Conservation (phyloP, 2,888 invertebrate genomes). For the Cantharis flavilabris region DNA sequence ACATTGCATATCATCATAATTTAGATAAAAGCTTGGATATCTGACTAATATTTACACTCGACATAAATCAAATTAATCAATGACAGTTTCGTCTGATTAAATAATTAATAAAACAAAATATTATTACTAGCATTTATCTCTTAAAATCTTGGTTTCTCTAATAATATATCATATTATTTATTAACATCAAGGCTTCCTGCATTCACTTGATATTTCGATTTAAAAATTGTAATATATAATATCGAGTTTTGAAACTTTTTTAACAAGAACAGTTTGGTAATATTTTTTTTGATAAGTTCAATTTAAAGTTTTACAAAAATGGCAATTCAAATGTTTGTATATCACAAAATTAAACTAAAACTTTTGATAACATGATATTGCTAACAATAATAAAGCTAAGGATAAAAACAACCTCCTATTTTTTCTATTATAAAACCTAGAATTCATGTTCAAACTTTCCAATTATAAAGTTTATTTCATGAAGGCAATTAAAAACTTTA, state of each 20-base stretch:
- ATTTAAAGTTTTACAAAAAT: background rate
- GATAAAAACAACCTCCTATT: background rate
- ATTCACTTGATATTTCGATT: background rate
- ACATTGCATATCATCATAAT: slow-evolving; percentile 18
- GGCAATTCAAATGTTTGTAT: background rate
- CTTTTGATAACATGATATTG: background rate
- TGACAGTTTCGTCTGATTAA: slow-evolving; percentile 22
- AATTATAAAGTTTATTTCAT: background rate
- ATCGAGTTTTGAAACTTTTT: background rate
- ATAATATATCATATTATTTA: background rate
- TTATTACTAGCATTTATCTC: slow-evolving; percentile 14
- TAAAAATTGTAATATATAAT: background rate
- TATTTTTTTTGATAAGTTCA: background rate
- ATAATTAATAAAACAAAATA: slow-evolving; percentile 26
- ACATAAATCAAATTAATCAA: slow-evolving; percentile 27
- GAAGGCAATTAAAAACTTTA: background rate
- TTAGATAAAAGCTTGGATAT: slow-evolving; percentile 23
- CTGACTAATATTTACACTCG: slow-evolving; percentile 20
- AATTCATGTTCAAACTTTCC: background rate
- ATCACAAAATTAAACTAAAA: background rate
- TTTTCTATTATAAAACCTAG: background rate
- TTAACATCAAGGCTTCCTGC: background rate
- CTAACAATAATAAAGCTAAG: background rate
- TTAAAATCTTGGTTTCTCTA: slow-evolving; percentile 7
- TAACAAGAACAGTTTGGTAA: background rate